Conservation (phyloP, 2,888 invertebrate species). For the Drosophila helvetica region DNA sequence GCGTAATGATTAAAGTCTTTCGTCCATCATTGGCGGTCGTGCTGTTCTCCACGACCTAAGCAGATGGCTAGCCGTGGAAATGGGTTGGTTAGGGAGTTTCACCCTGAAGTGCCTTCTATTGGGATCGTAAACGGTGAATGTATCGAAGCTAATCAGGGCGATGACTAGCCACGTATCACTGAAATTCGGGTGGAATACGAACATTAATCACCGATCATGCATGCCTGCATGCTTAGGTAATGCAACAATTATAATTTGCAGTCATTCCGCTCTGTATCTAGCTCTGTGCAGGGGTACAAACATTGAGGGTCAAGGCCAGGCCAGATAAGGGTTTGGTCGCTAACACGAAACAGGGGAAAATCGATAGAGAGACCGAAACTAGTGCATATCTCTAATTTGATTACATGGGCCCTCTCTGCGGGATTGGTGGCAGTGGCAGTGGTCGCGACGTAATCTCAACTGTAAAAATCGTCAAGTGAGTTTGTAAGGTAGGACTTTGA, state of each 20-base stretch:
- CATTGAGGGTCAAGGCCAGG: background rate
- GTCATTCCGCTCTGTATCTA: background rate
- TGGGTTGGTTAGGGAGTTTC: background rate
- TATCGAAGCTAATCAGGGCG: slow-evolving; percentile 14
- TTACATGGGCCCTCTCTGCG: background rate
- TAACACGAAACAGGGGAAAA: background rate
- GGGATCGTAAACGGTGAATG: slow-evolving; percentile 7
- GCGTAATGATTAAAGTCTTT: slow-evolving; percentile 13
- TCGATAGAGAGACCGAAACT: background rate
- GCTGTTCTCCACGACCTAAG: background rate
- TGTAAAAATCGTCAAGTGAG: background rate
- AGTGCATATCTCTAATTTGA: background rate
- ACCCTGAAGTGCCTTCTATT: slow-evolving; percentile 1
- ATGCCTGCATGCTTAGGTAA: background rate
- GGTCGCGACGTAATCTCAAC: background rate
- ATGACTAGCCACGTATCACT: background rate
- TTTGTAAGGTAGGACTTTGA: background rate
- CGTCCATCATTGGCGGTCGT: background rate
- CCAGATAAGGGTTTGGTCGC: background rate
- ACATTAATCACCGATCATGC: background rate
- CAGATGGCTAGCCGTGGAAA: background rate
- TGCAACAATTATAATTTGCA: background rate
- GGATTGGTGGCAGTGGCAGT: background rate
- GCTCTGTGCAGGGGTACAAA: background rate
- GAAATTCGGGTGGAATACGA: background rate